Evolutionary conservation across 2,113 vertebrate species (phyloP), one percentile per base, ranked within the genome.

Genomic region (Nipponia nippon): DNA sequence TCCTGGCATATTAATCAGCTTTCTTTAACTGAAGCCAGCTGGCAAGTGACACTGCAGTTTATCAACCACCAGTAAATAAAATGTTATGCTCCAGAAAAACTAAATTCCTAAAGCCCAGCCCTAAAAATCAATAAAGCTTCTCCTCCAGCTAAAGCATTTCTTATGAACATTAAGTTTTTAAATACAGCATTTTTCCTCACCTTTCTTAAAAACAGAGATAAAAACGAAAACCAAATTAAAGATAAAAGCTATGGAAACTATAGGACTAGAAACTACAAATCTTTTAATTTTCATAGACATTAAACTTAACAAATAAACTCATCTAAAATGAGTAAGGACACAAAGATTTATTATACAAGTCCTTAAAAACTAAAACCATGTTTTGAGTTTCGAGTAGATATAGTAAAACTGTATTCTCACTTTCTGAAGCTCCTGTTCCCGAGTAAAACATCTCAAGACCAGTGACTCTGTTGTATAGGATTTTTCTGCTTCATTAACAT

Each of bases 41-140:
- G 89, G 70, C 87, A 93, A 53, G 49, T 95, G 81, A 87, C 73
- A 83, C 47, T 63, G 52, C 87, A 93, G 73, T 95, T 89, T 80
- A 85, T 94, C 87, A 95, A 15, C 38, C 32, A 58, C 50, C 23
- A 71, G 71, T 93, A 95, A 93, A 93, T 94, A 96, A 95, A 93
- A 91, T 58, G 79, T 85, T 91, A 89, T 58, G 66, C 47, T 93
- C 40, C 79, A 89, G 86, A 95, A 97, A 95, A 95, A 89, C 84
- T 67, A 44, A 76, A 42, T 95, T 97, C 79, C 42, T 66, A 91
- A 86, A 86, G 78, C 47, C 55, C 71, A 88, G 30, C 76, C 79
- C 71, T 81, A 82, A 92, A 95, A 94, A 75, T 91, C 94, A 81
- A 81, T 92, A 83, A 65, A 87, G 17, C 13, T 88, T 80, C 40